phyloP scores from a whole-genome alignment of 1,140 invertebrate species.

The Asobara japonica region DNA sequence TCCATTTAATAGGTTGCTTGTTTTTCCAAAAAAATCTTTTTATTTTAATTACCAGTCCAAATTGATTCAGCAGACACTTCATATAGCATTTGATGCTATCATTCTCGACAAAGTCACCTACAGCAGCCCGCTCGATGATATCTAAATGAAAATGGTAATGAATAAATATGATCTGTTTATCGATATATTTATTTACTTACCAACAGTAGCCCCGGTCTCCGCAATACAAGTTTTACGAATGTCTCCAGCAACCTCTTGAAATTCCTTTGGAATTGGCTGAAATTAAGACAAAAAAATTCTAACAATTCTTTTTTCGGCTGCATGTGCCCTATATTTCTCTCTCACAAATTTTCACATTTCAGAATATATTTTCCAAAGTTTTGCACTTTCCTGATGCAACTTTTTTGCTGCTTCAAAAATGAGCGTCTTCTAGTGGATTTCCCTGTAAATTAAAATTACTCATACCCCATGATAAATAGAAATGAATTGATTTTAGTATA shows the following conservation, averaged over 20 bases:
- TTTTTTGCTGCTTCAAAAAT: too few relatives aligned
- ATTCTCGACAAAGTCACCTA: constrained; percentile 40
- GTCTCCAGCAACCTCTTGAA: constrained; percentile 43
- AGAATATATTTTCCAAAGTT: too few relatives aligned
- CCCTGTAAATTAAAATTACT: too few relatives aligned
- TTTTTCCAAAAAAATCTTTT: too few relatives aligned
- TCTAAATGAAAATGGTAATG: constrained; percentile 39
- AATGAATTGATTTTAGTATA: too few relatives aligned
- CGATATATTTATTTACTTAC: constrained; percentile 34
- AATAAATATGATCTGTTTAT: not conserved
- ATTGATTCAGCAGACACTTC: constrained; percentile 56
- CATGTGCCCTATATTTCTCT: too few relatives aligned
- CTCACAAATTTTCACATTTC: too few relatives aligned
- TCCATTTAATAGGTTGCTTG: too few relatives aligned
- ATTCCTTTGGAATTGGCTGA: constrained; percentile 44
- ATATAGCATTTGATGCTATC: constrained; percentile 57
- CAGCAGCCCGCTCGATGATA: constrained; percentile 27
- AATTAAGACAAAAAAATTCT: not conserved
- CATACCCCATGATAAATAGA: too few relatives aligned
- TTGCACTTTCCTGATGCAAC: too few relatives aligned
- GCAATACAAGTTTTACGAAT: constrained; percentile 48
- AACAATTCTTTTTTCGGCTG: too few relatives aligned
- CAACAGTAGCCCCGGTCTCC: constrained; percentile 44
- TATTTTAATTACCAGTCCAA: constrained; percentile 41
- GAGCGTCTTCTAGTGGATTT: too few relatives aligned